These are phyloP conservation scores for Cheilinus undulatus DNA, from an alignment of 2,113 vertebrate species.

Conservation along the genomic window DNA sequence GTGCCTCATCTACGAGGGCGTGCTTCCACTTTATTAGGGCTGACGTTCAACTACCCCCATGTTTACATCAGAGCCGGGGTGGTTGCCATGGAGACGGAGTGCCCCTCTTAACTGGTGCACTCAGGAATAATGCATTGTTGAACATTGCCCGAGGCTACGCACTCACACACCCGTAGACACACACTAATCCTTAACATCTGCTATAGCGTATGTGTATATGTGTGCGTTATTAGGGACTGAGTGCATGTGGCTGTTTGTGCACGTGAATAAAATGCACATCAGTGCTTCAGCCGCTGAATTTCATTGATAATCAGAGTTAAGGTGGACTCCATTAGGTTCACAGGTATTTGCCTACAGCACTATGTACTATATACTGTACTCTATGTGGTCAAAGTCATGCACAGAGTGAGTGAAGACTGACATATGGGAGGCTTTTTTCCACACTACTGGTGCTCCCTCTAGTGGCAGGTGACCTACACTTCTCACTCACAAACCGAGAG, in stretches of 20 bases:
- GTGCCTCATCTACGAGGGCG: constrained; percentile 34
- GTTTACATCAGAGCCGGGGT: constrained; percentile 77
- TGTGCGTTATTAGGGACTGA: constrained; percentile 32
- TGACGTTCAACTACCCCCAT: constrained; percentile 75
- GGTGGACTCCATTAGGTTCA: constrained; percentile 73
- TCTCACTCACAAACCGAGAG: constrained; percentile 18
- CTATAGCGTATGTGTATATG: constrained; percentile 72
- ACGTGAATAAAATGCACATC: constrained; percentile 59
- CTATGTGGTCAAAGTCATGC: constrained; percentile 54
- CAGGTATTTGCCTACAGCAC: constrained; percentile 67
- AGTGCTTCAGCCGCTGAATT: constrained; percentile 62
- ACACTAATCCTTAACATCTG: constrained; percentile 84
- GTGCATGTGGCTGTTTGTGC: constrained; percentile 46
- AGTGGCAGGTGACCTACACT: constrained; percentile 64
- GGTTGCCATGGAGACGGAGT: constrained; percentile 82
- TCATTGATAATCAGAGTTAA: constrained; percentile 76
- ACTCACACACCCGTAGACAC: constrained; percentile 64
- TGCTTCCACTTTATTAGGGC: constrained; percentile 63
- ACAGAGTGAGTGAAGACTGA: constrained; percentile 57
- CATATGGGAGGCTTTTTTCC: constrained; percentile 46
- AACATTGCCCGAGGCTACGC: constrained; percentile 81
- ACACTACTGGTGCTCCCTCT: constrained; percentile 80
- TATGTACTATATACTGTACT: constrained; percentile 57
- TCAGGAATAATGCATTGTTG: constrained; percentile 86
- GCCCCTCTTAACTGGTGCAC: constrained; percentile 85